Evolutionary conservation across 2,888 invertebrate species (phyloP).

Genomic region (Melipona beecheii): DNA sequence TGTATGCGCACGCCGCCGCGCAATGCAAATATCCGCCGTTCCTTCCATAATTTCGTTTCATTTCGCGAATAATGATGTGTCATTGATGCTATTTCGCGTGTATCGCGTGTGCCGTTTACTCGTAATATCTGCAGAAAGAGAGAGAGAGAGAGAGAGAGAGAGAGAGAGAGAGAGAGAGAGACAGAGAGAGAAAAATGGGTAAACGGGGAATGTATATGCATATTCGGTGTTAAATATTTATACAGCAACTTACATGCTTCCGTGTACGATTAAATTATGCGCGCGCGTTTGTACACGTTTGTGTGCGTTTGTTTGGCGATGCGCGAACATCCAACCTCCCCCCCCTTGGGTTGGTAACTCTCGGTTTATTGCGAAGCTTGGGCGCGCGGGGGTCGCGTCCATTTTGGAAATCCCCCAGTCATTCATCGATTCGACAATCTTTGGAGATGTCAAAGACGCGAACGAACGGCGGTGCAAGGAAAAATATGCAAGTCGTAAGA

Average conservation of each 20-base stretch:
- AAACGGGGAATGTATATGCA: not conserved
- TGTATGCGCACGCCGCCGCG: constrained; percentile 23
- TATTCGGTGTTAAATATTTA: constrained; percentile 20
- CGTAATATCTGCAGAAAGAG: constrained; percentile 18
- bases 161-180: not conserved
- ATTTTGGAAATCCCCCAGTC: not conserved
- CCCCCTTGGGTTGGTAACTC: not conserved
- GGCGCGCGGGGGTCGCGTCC: not conserved
- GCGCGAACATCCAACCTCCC: no score
- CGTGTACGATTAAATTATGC: constrained; percentile 2
- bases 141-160: not conserved
- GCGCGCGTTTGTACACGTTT: not conserved
- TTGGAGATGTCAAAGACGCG: not conserved
- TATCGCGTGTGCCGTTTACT: not conserved
- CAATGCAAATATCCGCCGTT: constrained; percentile 38
- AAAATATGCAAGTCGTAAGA: not conserved
- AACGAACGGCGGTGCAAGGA: not conserved
- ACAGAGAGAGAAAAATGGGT: not conserved
- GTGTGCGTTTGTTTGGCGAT: not conserved
- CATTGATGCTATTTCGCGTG: constrained; percentile 13
- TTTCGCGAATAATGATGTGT: constrained; percentile 39
- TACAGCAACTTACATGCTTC: not conserved
- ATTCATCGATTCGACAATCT: not conserved
- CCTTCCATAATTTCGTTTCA: constrained; percentile 41
- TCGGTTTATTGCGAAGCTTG: not conserved